These are phyloP conservation scores for Hycleus phaleratus DNA, from an alignment of 1,140 invertebrate genomes.

Conservation along the genomic window DNA sequence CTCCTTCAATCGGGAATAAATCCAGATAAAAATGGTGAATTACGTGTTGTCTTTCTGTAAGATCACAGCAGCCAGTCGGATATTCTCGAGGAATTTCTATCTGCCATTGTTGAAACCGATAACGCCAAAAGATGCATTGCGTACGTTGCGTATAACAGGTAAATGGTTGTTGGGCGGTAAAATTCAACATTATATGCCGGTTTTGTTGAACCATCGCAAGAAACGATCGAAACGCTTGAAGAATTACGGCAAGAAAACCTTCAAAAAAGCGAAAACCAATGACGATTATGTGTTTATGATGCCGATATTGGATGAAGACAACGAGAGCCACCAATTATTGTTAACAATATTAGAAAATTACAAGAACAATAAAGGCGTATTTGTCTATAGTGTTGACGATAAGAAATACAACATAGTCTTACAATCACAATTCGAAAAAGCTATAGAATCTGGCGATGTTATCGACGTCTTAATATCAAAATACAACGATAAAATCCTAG, in stretches of 20 bases:
- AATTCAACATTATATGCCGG: constrained; percentile 72
- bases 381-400: constrained; percentile 69
- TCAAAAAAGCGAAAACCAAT: constrained; percentile 41
- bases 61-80: constrained; percentile 71
- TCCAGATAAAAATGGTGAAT: constrained; percentile 33
- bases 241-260: constrained; percentile 56
- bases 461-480: constrained; percentile 67
- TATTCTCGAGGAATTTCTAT: constrained; percentile 74
- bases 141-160: constrained; percentile 72
- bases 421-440: constrained; percentile 63
- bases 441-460: constrained; percentile 68
- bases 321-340: constrained; percentile 60
- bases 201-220: constrained; percentile 53
- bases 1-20: neutral
- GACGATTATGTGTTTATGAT: constrained; percentile 68
- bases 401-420: constrained; percentile 67
- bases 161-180: constrained; percentile 51
- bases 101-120: constrained; percentile 74
- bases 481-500: constrained; percentile 61
- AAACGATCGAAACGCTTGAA: constrained; percentile 57
- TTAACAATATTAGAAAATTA: constrained; percentile 55
- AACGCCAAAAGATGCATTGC: constrained; percentile 69
- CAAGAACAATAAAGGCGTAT: constrained; percentile 50
- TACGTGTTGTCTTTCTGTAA: constrained; percentile 62
- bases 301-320: constrained; percentile 57